Evolutionary conservation across 2,113 vertebrate species (phyloP).

Genomic region (Cichladusa arquata): DNA sequence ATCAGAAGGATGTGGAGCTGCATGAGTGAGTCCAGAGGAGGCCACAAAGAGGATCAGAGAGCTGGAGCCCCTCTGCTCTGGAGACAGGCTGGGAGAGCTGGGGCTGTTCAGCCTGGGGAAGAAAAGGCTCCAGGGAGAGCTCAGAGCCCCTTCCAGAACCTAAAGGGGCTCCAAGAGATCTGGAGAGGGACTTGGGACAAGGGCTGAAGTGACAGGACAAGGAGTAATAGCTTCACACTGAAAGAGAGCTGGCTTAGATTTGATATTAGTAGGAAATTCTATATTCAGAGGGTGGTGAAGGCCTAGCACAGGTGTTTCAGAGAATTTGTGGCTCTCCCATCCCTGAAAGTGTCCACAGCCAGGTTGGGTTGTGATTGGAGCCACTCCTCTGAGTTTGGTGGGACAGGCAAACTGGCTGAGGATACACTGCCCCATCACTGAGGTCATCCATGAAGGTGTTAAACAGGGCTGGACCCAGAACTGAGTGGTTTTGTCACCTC

Average conservation of each 20-base stretch:
- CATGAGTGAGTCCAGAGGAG: neutral
- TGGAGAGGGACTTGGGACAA: neutral
- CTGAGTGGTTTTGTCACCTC: neutral
- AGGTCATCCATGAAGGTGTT: neutral
- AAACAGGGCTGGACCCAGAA: neutral
- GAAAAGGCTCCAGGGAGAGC: neutral
- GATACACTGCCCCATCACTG: neutral
- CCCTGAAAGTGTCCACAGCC: neutral
- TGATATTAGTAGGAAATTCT: neutral
- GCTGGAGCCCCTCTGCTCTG: neutral
- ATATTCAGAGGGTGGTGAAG: neutral
- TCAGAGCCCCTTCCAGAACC: neutral
- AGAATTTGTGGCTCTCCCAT: neutral
- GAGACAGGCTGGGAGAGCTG: neutral
- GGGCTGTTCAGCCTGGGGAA: neutral
- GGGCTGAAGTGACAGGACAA: neutral
- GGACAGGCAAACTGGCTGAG: neutral
- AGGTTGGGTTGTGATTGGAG: neutral
- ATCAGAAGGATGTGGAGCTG: neutral
- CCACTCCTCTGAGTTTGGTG: neutral
- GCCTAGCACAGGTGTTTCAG: neutral
- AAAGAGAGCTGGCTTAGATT: neutral
- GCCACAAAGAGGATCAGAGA: neutral
- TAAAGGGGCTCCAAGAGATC: neutral
- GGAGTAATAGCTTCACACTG: neutral